Base-by-base conservation (phyloP, 1,140 invertebrate genomes). In the Tetragnatha versicolor region DNA sequence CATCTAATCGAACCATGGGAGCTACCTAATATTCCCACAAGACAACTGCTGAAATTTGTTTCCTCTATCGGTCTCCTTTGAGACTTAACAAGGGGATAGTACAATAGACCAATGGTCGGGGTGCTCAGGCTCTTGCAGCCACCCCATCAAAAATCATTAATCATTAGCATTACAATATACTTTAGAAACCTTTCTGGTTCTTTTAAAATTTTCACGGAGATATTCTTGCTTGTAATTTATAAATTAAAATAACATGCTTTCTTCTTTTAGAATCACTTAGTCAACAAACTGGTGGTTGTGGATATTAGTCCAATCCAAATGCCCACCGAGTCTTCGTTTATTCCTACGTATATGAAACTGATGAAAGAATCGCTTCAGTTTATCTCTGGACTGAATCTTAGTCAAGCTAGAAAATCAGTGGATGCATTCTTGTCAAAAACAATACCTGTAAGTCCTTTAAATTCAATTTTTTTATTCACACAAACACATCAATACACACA, bases 231-330 rank as follows among this genome's bases (percentile, higher is more conserved):
- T 51, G n/a, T 2, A 20, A 2, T 53, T 51, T 53, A 2, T 53
- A 20, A 20, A 20, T n/a, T 45, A n/a, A 53, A 17, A 22, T 53
- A n/a, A 3, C 22, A 22, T 58, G 9, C 14, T 42, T 0, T 45
- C 58, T 29, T 58, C 17, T 72, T 60, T 47, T 25, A 93, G 92
- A 92, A 94, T 42, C 87, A 93, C 61, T 79, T 93, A 22, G 88
- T 96, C 2, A 91, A 94, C 22, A 93, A 91, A 81, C 84, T 96
- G 27, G 88, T 96, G 53, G 90, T 96, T 4, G 91, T 93, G 47
- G 95, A 98, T 83, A 92, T 96, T 80, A 92, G 93, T 12, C 95
- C 95, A 2, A 84, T 92, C 0, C 88, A 88, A 79, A 88, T 89
- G 9, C 65, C 76, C 20, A 25, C 12, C 27, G 14, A 37, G 12